These are phyloP conservation scores for Lophius americanus DNA, from an alignment of 2,797 vertebrate genomes.

Conservation along the genomic window DNA sequence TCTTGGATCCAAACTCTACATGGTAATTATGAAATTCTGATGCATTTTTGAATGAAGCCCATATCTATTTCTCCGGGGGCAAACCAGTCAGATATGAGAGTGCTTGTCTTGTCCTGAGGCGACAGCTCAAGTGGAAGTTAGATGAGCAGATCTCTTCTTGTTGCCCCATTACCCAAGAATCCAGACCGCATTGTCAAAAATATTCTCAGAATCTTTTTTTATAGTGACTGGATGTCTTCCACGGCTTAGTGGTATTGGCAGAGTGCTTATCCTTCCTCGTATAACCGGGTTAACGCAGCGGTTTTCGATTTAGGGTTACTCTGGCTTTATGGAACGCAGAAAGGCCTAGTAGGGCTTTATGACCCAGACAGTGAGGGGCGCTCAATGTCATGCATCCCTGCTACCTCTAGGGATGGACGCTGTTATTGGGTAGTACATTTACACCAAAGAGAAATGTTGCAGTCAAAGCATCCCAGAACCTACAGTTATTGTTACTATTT, in stretches of 20 bases:
- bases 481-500: too few relatives aligned
- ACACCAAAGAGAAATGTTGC: too few relatives aligned
- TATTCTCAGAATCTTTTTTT: constrained; percentile 53
- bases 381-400: too few relatives aligned
- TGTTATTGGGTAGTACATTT: too few relatives aligned
- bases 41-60: not conserved
- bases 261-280: constrained; percentile 47
- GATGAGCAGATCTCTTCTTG: constrained; percentile 60
- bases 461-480: too few relatives aligned
- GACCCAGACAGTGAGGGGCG: too few relatives aligned
- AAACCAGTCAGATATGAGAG: constrained; percentile 34
- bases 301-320: constrained; percentile 39
- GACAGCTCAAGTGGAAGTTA: constrained; percentile 55
- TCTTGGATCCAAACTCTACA: not conserved
- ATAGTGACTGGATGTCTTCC: constrained; percentile 39
- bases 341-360: too few relatives aligned
- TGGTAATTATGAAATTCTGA: not conserved
- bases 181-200: constrained; percentile 62
- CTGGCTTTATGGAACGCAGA: constrained; percentile 8
- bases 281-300: constrained; percentile 16
- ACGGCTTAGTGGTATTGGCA: constrained; percentile 40
- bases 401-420: too few relatives aligned
- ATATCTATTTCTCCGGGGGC: constrained; percentile 4
- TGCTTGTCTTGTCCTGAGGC: constrained; percentile 51
- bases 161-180: constrained; percentile 46